Conservation (phyloP, 2,113 vertebrate species). For the Strix uralensis region DNA sequence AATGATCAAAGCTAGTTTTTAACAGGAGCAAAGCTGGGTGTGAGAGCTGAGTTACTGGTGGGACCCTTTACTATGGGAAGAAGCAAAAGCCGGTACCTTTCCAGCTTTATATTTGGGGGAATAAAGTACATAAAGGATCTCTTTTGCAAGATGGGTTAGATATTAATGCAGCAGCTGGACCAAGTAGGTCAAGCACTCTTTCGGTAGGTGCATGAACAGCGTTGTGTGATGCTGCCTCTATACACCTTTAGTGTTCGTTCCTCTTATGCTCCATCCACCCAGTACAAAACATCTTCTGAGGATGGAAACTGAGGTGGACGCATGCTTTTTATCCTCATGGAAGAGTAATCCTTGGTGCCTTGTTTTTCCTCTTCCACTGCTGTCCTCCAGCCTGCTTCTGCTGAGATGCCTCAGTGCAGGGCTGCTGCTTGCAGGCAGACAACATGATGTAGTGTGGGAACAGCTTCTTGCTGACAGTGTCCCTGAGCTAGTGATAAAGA, state of each 20-base stretch:
- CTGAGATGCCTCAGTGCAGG: background rate
- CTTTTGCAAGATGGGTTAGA: background rate
- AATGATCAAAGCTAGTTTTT: background rate
- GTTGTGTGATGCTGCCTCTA: background rate
- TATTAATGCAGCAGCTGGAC: background rate
- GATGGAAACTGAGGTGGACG: background rate
- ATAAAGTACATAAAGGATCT: background rate
- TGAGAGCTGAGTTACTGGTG: background rate
- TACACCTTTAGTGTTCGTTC: background rate
- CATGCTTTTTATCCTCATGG: background rate
- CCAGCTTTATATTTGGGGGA: background rate
- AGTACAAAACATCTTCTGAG: background rate
- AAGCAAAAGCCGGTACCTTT: background rate
- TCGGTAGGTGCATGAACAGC: background rate
- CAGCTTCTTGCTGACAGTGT: background rate
- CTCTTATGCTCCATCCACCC: background rate
- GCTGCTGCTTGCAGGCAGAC: background rate
- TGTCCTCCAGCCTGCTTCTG: background rate
- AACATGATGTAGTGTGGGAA: conserved; percentile 20
- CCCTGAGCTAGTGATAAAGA: background rate
- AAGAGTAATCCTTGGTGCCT: background rate
- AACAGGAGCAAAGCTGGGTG: background rate
- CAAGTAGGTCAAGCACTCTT: background rate
- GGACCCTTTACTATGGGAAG: background rate
- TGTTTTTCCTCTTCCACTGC: background rate